phyloP scores from a whole-genome alignment of 2,888 invertebrate genomes.

The Oxyscelio sp. region DNA sequence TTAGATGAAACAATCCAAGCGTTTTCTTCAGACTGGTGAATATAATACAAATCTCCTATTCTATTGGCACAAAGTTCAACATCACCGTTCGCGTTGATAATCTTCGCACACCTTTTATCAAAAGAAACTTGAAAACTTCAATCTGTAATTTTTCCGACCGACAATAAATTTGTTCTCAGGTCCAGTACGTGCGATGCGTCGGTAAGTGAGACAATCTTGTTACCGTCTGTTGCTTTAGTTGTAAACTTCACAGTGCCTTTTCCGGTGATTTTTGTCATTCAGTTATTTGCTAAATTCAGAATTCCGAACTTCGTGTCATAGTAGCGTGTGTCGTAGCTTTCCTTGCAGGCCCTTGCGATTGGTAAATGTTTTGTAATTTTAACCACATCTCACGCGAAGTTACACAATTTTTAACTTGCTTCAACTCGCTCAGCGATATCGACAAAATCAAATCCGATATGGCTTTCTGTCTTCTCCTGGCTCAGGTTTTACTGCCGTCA shows the following conservation, averaged over 20 bases:
- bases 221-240: not conserved
- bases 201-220: not conserved
- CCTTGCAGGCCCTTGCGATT: not conserved
- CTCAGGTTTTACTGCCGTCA: no score
- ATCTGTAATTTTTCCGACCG: slow-evolving; percentile 10
- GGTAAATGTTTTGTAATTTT: not conserved
- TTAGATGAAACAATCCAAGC: no score
- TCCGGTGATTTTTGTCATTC: not conserved
- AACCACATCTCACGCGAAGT: not conserved
- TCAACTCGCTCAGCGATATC: no score
- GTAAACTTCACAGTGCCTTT: not conserved
- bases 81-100: not conserved
- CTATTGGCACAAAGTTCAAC: not conserved
- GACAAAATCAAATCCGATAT: no score
- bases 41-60: slow-evolving; percentile 11
- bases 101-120: not conserved
- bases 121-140: not conserved
- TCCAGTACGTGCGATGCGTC: not conserved
- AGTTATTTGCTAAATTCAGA: not conserved
- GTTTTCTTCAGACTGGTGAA: not conserved
- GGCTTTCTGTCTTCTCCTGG: no score
- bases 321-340: not conserved
- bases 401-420: not conserved
- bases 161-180: not conserved
- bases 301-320: not conserved